Conservation (phyloP, 2,113 vertebrate species). For the Oryzias celebensis region DNA sequence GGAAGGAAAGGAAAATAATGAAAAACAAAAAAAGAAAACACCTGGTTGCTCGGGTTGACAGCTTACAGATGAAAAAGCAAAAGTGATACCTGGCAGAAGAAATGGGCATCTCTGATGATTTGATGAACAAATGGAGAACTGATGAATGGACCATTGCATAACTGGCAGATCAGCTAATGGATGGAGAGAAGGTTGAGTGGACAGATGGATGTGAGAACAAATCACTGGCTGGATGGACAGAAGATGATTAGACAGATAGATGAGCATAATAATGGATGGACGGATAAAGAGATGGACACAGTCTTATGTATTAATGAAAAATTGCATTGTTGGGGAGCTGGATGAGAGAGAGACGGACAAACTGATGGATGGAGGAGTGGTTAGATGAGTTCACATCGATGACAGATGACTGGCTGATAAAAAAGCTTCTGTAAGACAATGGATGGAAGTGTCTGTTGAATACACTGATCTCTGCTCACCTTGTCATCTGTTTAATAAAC, state of each 20-base stretch:
- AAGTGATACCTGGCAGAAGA: too few species aligned
- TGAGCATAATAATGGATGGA: background rate
- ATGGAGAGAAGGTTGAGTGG: background rate
- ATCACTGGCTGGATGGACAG: background rate
- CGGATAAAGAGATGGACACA: background rate
- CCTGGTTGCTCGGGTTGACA: background rate
- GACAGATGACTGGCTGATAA: background rate
- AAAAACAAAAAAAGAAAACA: background rate
- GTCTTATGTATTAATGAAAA: background rate
- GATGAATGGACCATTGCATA: background rate
- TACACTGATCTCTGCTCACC: background rate
- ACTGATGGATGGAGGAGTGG: background rate
- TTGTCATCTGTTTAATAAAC: background rate
- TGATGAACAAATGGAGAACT: background rate
- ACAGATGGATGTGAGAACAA: background rate
- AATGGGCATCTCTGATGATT: too few species aligned
- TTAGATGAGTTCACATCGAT: background rate
- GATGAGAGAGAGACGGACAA: background rate
- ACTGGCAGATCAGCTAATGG: background rate
- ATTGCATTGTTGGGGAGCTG: background rate
- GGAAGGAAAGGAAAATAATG: background rate
- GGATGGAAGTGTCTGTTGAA: background rate
- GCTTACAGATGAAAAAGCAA: background rate
- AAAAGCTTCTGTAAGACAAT: background rate
- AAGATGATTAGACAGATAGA: background rate